Base-by-base conservation (phyloP, 2,888 invertebrate species). In the Aphrophora alni region DNA sequence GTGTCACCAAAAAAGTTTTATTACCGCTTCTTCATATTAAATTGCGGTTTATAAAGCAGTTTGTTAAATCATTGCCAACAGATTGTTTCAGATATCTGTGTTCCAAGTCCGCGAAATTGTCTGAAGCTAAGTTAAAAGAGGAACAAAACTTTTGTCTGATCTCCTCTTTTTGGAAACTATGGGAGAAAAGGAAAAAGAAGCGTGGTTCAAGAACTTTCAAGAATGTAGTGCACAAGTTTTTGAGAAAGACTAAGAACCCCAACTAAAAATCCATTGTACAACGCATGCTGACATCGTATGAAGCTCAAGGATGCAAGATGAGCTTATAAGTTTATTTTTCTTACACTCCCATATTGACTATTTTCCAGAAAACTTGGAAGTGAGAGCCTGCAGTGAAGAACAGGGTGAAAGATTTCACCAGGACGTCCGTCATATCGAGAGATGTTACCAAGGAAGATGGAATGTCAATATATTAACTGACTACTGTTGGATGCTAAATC, bases 11-110 rank as follows among this genome's bases (percentile, higher is more conserved):
- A 68, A 82, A 82, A 59, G 82, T 85, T 24, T 59, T 83, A 21
- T 78, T 85, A 28, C 83, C 84, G 25, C 84, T 85, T 5, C 81
- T 86, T 8, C 85, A 85, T 76, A 86, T 87, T 24, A 86, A 87
- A 81, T 78, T 87, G 21, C 83, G 82, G 51, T 75, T 87, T 4
- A 85, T 86, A 80, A 86, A 86, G 81, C 82, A 84, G 38, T 85
- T 85, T 75, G 83, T 85, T 0, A 85, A 84, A 78, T 38, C 38
- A 26, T 21, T 77, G 77, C 17, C 1, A 68, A 68, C 76, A 74
- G 77, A 77, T 17, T 7, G 44, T 14, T 10, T 8, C 12, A 8
- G 12, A 2, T 44, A n/a, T 44, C 33, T 33, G 33, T 33, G 3
- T 5, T 33, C 33, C 5, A 44, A 17, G 44, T 44, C 77, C 75